A percentile compares a stretch with the other conserved stretches of the same genome.
These are phyloP conservation scores for Phocides pigmalion DNA, from an alignment of 1,140 invertebrate genomes.

Conservation along the genomic window DNA sequence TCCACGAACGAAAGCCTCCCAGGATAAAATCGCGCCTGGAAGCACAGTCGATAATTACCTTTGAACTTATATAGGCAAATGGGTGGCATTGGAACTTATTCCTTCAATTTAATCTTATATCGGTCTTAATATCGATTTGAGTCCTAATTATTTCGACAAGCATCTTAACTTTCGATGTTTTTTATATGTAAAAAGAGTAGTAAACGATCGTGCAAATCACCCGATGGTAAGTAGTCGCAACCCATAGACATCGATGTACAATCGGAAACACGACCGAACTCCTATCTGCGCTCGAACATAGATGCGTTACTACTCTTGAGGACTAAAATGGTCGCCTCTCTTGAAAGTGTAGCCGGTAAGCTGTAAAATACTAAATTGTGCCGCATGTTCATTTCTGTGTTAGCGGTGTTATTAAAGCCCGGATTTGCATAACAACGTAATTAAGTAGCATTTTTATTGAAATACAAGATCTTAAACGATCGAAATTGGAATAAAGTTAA, in stretches of 20 bases:
- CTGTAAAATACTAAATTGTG: no score
- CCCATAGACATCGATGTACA: no score
- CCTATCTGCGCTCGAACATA: no score
- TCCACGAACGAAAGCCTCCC: slow-evolving; percentile 38
- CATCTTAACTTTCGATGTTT: slow-evolving; percentile 35
- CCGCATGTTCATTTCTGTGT: no score
- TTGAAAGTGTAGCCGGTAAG: no score
- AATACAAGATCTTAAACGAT: not conserved
- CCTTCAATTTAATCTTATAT: slow-evolving; percentile 38
- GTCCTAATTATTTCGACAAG: slow-evolving; percentile 28
- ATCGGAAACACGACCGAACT: no score
- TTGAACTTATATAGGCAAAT: slow-evolving; percentile 56
- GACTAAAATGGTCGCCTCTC: not conserved
- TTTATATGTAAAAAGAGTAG: no score
- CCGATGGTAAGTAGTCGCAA: no score
- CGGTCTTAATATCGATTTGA: slow-evolving; percentile 40
- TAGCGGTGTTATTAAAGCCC: not conserved
- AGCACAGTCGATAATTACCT: slow-evolving; percentile 52
- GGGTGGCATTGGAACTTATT: slow-evolving; percentile 32
- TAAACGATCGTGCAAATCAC: no score
- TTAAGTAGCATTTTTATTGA: slow-evolving; percentile 27
- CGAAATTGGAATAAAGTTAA: no score
- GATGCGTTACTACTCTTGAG: no score
- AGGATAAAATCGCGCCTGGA: slow-evolving; percentile 45
- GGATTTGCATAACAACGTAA: slow-evolving; percentile 5